Evolutionary conservation across 2,888 invertebrate genomes (phyloP), one percentile per base, ranked within the genome.

Genomic region (Phrixothrix hirtus): DNA sequence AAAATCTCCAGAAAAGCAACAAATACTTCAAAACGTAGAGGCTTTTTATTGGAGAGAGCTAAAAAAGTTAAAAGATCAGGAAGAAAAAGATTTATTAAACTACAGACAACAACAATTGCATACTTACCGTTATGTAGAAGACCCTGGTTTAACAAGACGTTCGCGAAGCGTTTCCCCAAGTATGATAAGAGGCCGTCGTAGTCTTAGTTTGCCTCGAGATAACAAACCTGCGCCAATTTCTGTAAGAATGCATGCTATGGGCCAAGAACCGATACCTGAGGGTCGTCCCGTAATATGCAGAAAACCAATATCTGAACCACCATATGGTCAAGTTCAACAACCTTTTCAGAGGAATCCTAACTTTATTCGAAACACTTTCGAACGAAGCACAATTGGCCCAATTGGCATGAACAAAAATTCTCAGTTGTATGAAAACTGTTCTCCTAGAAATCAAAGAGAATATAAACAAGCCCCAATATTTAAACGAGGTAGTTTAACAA

Each of bases 41-140:
- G 85, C 83, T 0, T 85, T 83, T 62, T 86, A 85, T 58, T 86
- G 86, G 86, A 83, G 85, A 60, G 84, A 84, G 66, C 71, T 86
- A 44, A 84, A 83, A 66, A 83, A 82, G 69, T 69, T 82, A 50
- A 85, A 83, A 64, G 77, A 82, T 35, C 80, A 81, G 67, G 84
- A 85, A 72, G 85, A 86, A 62, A 77, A 79, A 52, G 79, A 79
- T 32, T 42, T 51, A 60, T 70, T 71, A 27, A 68, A 68, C 27
- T 59, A 67, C 34, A 61, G 67, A 16, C 71, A 74, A 43, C 61
- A 68, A 56, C 61, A 64, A 30, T 57, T 69, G 39, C 62, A 69
- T 1, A 62, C 64, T 11, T 67, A 67, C 31, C 67, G 69, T 14
- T 72, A 67, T 42, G 65, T 65, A 1, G 73, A 72, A 47, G 74